Evolutionary conservation across 2,888 invertebrate species (phyloP).

Genomic region (Myopa testacea): DNA sequence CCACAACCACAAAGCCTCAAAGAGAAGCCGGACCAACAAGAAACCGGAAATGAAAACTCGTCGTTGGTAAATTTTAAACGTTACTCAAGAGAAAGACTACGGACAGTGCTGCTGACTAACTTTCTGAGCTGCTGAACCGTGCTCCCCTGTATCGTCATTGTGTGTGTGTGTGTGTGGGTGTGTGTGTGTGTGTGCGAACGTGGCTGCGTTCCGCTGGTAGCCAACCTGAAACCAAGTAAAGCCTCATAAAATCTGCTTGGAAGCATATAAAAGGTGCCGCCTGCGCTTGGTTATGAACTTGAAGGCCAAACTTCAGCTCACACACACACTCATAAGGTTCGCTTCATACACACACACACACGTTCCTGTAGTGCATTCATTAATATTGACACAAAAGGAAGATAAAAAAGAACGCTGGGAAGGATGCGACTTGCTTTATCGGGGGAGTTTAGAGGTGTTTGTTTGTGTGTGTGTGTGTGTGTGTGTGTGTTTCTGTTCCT

Average conservation of each 20-base stretch:
- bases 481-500: neutral
- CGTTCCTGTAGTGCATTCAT: neutral
- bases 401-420: neutral
- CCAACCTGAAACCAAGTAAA: neutral
- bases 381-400: neutral
- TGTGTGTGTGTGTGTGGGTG: no score
- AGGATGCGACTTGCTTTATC: neutral
- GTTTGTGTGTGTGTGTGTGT: neutral
- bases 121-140: no score
- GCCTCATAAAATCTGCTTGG: slow-evolving; percentile 23
- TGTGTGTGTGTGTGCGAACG: no score
- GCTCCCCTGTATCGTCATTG: no score
- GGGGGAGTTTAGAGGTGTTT: no score
- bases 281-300: slow-evolving; percentile 29
- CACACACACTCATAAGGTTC: neutral
- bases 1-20: no score
- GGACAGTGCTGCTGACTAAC: no score
- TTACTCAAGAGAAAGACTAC: no score
- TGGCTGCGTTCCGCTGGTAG: neutral
- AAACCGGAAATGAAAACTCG: no score
- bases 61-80: no score
- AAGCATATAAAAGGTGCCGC: slow-evolving; percentile 4
- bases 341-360: neutral
- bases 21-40: no score
- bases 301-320: slow-evolving; percentile 1